Evolutionary conservation across 2,888 invertebrate genomes (phyloP).

Genomic region (Liopterus haemorrhoidalis): DNA sequence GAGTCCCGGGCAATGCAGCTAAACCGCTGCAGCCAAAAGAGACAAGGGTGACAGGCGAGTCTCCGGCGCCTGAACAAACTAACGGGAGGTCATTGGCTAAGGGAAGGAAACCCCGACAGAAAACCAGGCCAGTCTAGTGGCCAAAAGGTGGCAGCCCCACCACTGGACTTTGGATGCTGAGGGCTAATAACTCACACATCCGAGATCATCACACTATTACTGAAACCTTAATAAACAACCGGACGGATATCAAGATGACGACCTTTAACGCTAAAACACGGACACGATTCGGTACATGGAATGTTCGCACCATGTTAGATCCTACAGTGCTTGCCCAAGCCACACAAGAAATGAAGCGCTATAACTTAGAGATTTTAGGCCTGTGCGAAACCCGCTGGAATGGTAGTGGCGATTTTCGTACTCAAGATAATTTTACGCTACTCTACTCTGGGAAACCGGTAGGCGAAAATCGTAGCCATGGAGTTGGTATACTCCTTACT

Average conservation of each 20-base stretch:
- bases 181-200: constrained; percentile 1
- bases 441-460: too few species aligned
- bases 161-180: neutral
- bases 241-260: neutral
- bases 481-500: too few species aligned
- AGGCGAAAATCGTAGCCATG: too few species aligned
- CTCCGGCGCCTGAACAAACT: too few species aligned
- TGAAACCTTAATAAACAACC: neutral
- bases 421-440: too few species aligned
- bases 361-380: neutral
- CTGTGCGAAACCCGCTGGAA: neutral
- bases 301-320: constrained; percentile 1
- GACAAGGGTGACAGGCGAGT: too few species aligned
- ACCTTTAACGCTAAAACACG: constrained; percentile 1
- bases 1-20: too few species aligned
- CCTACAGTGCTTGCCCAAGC: neutral
- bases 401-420: too few species aligned
- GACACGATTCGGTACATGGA: constrained; percentile 7
- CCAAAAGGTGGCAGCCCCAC: constrained; percentile 6
- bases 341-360: constrained; percentile 4
- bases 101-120: too few species aligned
- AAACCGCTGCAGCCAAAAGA: too few species aligned
- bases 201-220: constrained; percentile 1
- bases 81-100: too few species aligned
- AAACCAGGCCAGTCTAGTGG: constrained; percentile 7